These are phyloP conservation scores for Halichoerus grypus DNA, from an alignment of 2,113 vertebrate species.

Conservation along the genomic window DNA sequence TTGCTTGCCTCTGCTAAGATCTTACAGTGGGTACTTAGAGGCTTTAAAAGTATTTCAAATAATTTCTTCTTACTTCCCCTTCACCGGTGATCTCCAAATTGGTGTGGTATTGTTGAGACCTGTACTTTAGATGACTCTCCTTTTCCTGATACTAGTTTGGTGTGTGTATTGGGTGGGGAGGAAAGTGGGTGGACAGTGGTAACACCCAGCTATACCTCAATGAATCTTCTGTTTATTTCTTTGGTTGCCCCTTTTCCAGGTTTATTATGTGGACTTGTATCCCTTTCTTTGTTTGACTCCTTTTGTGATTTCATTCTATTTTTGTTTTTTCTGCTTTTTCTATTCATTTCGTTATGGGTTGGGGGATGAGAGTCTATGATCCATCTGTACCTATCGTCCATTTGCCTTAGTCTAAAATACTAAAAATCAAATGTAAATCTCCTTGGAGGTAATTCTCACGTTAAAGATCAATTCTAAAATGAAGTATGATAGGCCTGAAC, in stretches of 20 bases:
- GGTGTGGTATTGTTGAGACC: background rate
- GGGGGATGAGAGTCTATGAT: background rate
- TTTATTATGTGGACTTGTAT: background rate
- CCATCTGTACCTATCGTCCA: background rate
- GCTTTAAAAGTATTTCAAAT: background rate
- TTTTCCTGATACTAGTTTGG: background rate
- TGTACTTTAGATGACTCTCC: background rate
- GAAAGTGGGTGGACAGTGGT: rapidly evolving
- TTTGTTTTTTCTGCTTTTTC: background rate
- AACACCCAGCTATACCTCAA: background rate
- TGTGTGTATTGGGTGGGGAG: rapidly evolving
- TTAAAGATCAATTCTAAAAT: background rate
- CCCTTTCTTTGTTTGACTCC: background rate
- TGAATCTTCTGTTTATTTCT: background rate
- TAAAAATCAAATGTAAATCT: conserved; percentile 7
- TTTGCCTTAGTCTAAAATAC: background rate
- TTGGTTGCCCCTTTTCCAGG: background rate
- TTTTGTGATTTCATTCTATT: background rate
- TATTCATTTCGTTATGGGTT: background rate
- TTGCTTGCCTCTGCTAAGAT: background rate
- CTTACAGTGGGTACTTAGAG: background rate
- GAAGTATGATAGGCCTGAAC: background rate
- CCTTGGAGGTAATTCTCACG: background rate
- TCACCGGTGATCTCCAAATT: background rate
- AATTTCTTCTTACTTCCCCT: background rate